Base-by-base conservation (phyloP, 1,140 invertebrate genomes). In the Drosophila gunungcola region DNA sequence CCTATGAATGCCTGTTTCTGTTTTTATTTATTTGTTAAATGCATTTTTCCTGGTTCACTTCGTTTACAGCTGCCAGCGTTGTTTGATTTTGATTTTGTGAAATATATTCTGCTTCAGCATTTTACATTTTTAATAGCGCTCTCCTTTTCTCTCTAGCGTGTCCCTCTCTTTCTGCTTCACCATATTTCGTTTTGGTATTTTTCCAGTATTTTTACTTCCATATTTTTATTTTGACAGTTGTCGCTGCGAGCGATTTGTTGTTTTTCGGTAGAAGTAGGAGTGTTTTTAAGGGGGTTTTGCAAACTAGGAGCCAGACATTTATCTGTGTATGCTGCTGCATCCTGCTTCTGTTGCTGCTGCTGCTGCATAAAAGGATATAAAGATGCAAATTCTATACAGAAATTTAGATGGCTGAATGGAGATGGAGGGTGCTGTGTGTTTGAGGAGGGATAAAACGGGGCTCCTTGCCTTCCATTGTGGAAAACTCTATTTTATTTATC, bases 21-120 rank as follows among this genome's bases (percentile, higher is more conserved):
- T 49, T 16, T 54, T 57, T 53, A 10, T 29, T 42, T 53, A 61
- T 60, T 69, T 72, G 62, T 63, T 56, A 62, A 68, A 55, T 54
- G 77, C 53, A 49, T 55, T 74, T 84, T 65, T 56, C 57, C 77
- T 64, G 82, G 78, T 81, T 86, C 83, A 83, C 67, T 83, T 83
- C 68, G 54, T 68, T 83, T 83, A 78, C 82, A 89, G 79, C 84
- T 84, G 53, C 53, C 67, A 88, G 80, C 80, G 80, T 88, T 88
- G 84, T 88, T 88, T 88, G 84, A 88, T 84, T 88, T 89, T 88
- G 84, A 89, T 89, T 88, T 84, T 84, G 83, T 89, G 78, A 88
- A 88, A 89, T 84, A 88, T 89, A 84, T 88, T 89, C 74, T 79
- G 75, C 63, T 86, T 57, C 55, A 83, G 79, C 76, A 89, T 88